Base-by-base conservation (phyloP, 1,140 invertebrate species). In the Cataglyphis hispanica region DNA sequence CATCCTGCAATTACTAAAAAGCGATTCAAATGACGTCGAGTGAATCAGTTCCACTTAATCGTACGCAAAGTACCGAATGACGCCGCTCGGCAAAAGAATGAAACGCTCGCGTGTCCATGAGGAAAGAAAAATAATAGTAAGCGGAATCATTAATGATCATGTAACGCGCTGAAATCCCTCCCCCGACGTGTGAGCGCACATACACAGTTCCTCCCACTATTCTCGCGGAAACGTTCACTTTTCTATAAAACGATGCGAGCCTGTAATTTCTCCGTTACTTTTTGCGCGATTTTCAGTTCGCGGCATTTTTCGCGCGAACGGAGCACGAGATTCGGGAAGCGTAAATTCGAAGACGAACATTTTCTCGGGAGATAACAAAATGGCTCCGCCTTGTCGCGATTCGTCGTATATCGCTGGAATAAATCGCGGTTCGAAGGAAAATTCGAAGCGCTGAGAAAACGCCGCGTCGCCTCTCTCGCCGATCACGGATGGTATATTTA, bases 241-340 rank as follows among this genome's bases (percentile, higher is more conserved):
- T 91, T 92, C 91, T 93, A 93, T 93, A 93, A 93, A 93, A 93
- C 85, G 87, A 84, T 86, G 87, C 84, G 89, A 75, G 69, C 66
- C 81, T 72, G 53, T 70, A 92, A 92, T 92, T 92, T 91, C 83
- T 87, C 81, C 78, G 87, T 86, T 89, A 92, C 88, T 92, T 91
- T 91, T 90, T 86, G 85, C 77, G 50, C 60, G 75, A 69, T 89
- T 91, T 86, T 34, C 75, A 66, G 31, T 75, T 87, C 50, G 72
- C 74, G 74, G 16, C 11, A 46, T 78, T 83, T 85, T 69, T 89
- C 34, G 27, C 37, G 66, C 40, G 31, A 58, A 81, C 46, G 22
- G 22, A 40, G 77, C 13, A 37, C 22, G 50, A 11, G 4, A 34
- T n/a, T 50, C 46, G 13, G 31, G 27, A 4, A n/a, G 16, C 7